A percentile compares a stretch with the other conserved stretches of the same genome.
phyloP scores from a whole-genome alignment of 2,113 vertebrate species.

The Cygnus buccinator region DNA sequence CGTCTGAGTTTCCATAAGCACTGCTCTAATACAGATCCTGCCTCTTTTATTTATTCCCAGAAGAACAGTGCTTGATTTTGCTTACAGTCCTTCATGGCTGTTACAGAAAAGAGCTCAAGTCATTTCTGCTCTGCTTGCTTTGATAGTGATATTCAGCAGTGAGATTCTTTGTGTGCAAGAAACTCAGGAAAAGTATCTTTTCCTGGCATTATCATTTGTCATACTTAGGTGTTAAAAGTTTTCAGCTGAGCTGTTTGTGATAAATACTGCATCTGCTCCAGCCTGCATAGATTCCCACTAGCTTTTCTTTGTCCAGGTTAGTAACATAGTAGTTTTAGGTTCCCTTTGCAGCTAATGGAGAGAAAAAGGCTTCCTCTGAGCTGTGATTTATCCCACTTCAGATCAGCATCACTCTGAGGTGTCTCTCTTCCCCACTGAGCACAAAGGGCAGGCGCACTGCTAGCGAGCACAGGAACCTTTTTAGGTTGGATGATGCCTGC shows the following conservation, averaged over 20 bases:
- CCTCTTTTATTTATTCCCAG: conserved; percentile 16
- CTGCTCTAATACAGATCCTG: not conserved
- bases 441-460: not conserved
- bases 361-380: not conserved
- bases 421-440: not conserved
- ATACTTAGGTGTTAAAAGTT: conserved; percentile 37
- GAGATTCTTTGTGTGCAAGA: conserved; percentile 44
- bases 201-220: conserved; percentile 38
- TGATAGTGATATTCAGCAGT: conserved; percentile 38
- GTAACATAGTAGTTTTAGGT: not conserved
- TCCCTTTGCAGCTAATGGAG: not conserved
- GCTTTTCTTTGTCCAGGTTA: conserved; percentile 35
- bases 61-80: conserved; percentile 9
- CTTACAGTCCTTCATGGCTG: not conserved
- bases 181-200: conserved; percentile 48
- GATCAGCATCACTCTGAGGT: not conserved
- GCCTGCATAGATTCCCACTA: not conserved
- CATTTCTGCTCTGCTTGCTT: conserved; percentile 31
- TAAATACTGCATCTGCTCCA: conserved; percentile 38
- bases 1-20: not conserved
- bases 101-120: conserved; percentile 10
- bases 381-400: conserved; percentile 16
- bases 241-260: conserved; percentile 44
- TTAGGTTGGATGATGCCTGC: not conserved
- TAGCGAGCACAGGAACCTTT: not conserved